These are phyloP conservation scores for Ascidia mentula DNA, from an alignment of 23 tunicate species.

Conservation along the genomic window DNA sequence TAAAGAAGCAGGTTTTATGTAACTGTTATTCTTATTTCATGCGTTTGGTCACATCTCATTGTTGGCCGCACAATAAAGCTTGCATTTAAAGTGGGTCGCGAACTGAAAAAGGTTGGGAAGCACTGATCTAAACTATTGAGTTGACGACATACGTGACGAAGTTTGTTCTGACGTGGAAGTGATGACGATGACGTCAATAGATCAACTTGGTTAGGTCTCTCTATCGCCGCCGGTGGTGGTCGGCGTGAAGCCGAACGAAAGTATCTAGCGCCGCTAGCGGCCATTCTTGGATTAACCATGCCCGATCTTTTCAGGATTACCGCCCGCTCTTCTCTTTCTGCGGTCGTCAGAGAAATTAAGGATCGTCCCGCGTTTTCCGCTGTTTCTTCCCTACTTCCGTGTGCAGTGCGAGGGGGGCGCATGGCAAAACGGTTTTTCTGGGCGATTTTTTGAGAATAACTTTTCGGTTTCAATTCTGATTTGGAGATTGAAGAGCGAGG, in stretches of 20 bases:
- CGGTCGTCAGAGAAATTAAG: not conserved
- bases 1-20: no score
- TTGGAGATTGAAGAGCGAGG: not conserved
- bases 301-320: not conserved
- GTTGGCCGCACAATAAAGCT: no score
- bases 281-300: not conserved
- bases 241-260: not conserved
- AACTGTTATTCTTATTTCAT: no score
- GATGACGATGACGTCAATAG: not conserved
- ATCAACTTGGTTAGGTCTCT: not conserved
- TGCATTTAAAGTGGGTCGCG: no score
- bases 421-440: not conserved
- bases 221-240: not conserved
- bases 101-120: no score
- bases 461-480: not conserved
- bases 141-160: no score
- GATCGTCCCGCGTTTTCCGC: conserved; percentile 3
- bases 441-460: not conserved
- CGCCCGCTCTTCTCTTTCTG: not conserved
- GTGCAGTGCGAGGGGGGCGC: not conserved
- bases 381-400: not conserved
- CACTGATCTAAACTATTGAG: no score
- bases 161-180: no score
- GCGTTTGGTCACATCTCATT: no score
- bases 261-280: conserved; percentile 4